Base-by-base conservation (phyloP, 2,797 vertebrate genomes). In the Florisuga fusca region DNA sequence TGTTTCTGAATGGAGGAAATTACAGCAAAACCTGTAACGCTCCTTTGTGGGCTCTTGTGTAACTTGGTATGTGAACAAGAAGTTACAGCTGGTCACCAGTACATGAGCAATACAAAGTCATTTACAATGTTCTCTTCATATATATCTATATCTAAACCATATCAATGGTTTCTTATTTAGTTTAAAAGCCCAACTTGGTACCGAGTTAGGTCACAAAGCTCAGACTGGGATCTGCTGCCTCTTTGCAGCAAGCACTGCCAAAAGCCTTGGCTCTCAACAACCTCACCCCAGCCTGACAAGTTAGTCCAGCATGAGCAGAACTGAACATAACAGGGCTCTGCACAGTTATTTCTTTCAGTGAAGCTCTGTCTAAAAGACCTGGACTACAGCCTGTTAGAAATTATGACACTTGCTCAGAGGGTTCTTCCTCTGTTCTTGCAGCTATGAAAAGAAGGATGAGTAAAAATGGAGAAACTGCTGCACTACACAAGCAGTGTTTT, bases 161-260 rank as follows among this genome's bases (percentile, higher is more conserved):
- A 17, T 38, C 22, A 68, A 79, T 25, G 3, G 12, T 38, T 87
- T 84, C 33, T 64, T 78, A 58, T 10, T 68, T n/a, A 57, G 45
- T 66, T 82, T 79, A 46, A 74, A 84, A 87, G 48, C 33, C 14
- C 16, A 55, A 7, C 25, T 21, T 15, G 43, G 33, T 21, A n/a
- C 4, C 0, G 25, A 53, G 20, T 31, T 31, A 71, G 80, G 25
- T 23, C 29, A 29, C 23, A 15, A 4, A 54, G 45, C 76, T 76
- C 27, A 67, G 36, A 3, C 31, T 5, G 26, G 45, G 43, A 26
- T 21, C 23, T 2, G 1, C 45, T 22, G 48, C 31, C 26, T 53
- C 38, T 21, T 2, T 15, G 14, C 0, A 0, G 55, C 36, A 15
- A 54, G 21, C 6, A 2, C 1, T 54, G 55, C 2, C 3, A 38